Conservation (phyloP, 2,888 invertebrate genomes). For the Ashinkailepas kermadecensis region DNA sequence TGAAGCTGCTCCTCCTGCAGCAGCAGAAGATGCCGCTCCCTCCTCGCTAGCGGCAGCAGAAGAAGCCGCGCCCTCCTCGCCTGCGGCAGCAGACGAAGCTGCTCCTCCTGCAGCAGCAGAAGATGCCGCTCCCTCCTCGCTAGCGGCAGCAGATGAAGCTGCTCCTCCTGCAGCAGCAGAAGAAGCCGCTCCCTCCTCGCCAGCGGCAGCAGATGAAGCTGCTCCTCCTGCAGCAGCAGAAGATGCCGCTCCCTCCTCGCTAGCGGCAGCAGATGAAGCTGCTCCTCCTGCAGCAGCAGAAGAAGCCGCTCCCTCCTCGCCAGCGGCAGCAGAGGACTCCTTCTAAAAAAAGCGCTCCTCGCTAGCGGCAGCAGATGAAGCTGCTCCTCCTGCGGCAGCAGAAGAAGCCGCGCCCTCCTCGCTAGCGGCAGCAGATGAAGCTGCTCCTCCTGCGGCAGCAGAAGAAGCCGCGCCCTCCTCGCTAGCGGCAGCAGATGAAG, state of each 20-base stretch:
- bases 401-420: too few relatives aligned
- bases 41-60: background rate
- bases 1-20: background rate
- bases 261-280: background rate
- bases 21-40: background rate
- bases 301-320: too few relatives aligned
- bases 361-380: too few relatives aligned
- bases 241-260: background rate
- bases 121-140: background rate
- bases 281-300: background rate
- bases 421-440: background rate
- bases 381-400: too few relatives aligned
- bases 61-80: background rate
- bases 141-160: background rate
- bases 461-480: background rate
- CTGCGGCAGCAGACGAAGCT: background rate
- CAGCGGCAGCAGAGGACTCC: too few relatives aligned
- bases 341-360: too few relatives aligned
- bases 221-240: background rate
- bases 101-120: background rate
- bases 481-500: background rate
- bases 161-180: background rate
- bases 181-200: background rate
- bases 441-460: background rate
- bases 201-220: background rate